Conservation (phyloP, 2,888 invertebrate genomes). For the Hipparchia sbordonii region DNA sequence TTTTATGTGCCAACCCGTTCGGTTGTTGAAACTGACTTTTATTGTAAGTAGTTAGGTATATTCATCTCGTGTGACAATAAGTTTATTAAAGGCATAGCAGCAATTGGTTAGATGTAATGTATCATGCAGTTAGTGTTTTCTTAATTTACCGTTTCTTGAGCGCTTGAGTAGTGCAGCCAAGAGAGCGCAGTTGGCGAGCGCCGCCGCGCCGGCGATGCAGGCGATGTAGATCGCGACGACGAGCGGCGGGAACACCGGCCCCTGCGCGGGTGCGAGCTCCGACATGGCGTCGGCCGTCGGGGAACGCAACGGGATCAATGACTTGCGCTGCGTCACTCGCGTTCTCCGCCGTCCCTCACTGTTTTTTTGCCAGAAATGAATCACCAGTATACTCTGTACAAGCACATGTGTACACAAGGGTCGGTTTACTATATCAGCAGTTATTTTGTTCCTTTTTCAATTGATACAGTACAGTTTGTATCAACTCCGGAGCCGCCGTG, state of each 20-base stretch:
- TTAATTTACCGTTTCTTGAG: slow-evolving; percentile 72
- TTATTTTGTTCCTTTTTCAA: slow-evolving; percentile 38
- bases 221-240: slow-evolving; percentile 62
- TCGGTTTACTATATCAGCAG: slow-evolving; percentile 51
- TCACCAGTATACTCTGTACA: slow-evolving; percentile 55
- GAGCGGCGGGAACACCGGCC: slow-evolving; percentile 67
- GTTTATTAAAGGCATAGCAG: slow-evolving; percentile 14
- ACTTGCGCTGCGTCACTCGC: slow-evolving; percentile 73
- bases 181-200: slow-evolving; percentile 71
- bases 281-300: slow-evolving; percentile 70
- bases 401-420: slow-evolving; percentile 70
- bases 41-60: background rate
- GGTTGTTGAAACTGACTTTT: background rate
- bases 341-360: slow-evolving; percentile 66
- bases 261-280: slow-evolving; percentile 57
- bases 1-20: no score
- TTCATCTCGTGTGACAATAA: background rate
- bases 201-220: slow-evolving; percentile 72
- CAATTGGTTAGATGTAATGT: slow-evolving; percentile 8
- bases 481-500: slow-evolving; percentile 13
- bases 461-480: slow-evolving; percentile 3
- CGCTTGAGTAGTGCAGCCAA: slow-evolving; percentile 70
- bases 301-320: slow-evolving; percentile 79
- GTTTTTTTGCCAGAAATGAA: slow-evolving; percentile 68
- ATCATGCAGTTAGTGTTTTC: slow-evolving; percentile 30